Evolutionary conservation across 2,888 invertebrate species (phyloP), one percentile per base, ranked within the genome.

Genomic region (Meloe dianella): DNA sequence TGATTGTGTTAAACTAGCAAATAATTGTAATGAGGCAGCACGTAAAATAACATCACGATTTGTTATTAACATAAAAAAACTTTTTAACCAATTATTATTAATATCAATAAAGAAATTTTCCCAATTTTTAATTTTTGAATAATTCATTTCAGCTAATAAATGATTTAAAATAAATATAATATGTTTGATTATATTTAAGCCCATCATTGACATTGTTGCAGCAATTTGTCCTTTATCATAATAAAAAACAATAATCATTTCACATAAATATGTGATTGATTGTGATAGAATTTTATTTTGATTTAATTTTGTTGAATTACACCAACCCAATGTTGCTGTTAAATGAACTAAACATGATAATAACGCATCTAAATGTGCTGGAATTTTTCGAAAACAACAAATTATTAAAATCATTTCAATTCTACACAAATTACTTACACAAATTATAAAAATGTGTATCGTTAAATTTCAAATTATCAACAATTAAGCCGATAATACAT

Each of bases 361-460:
- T 14, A 86, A 75, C 76, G 84, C 84, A 75, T 87, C 86, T 66
- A 88, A 80, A 75, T 86, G 85, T 9, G 86, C 87, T 86, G 69
- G 41, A 81, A 80, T 63, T 51, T n/a, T n/a, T n/a, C n/a, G 22
- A 1, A 54, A 30, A n/a, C 27, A 27, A 27, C 27, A 30, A n/a
- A 47, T 47, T 47, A 32, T 32, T 7, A 14, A 35, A 35, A n/a
- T 5, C 1, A 6, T 12, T 14, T 12, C 12, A 38, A 38, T 7
- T 5, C 10, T 6, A 51, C 22, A 51, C 1, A 8, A 22, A 10
- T n/a, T 22, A 66, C 74, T 78, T 78, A 87, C 87, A 86, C 67
- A 88, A 79, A 78, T 88, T 87, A 71, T 87, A 88, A 78, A 87
- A 87, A 76, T 87, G 85, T 75, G 86, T 85, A 73, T 87, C 85